A percentile compares a stretch with the other conserved stretches of the same genome.
Conservation (phyloP, 2,113 vertebrate genomes). For the Marmota monax region DNA sequence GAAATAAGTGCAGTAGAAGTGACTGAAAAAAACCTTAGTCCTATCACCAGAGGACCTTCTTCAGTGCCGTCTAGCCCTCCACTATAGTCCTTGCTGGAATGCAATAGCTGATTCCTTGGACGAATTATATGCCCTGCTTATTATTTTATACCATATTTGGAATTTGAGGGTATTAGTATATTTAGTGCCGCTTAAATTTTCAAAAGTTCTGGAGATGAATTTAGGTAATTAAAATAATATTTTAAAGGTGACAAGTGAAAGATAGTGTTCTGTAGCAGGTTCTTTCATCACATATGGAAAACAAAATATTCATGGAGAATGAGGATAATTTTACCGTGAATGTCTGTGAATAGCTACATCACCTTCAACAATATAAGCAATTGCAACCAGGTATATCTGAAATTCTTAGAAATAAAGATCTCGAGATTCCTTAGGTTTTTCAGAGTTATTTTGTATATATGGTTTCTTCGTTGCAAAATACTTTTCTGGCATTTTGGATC, state of each 20-base stretch:
- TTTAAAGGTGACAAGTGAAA: background rate
- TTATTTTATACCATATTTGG: background rate
- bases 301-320: background rate
- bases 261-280: background rate
- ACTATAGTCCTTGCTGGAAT: background rate
- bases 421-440: background rate
- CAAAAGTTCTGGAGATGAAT: background rate
- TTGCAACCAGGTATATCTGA: background rate
- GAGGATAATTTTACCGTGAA: background rate
- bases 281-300: background rate
- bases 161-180: background rate
- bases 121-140: background rate
- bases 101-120: background rate
- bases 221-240: background rate
- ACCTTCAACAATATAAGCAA: background rate
- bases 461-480: background rate
- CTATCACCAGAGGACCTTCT: background rate
- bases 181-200: background rate
- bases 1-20: background rate
- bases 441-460: background rate
- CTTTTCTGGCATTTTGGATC: background rate
- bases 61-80: background rate
- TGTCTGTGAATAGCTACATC: background rate
- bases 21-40: background rate
- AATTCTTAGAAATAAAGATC: conserved; percentile 1